Evolutionary conservation across 2,888 invertebrate species (phyloP).

Genomic region (Omphaloscelis lunosa): DNA sequence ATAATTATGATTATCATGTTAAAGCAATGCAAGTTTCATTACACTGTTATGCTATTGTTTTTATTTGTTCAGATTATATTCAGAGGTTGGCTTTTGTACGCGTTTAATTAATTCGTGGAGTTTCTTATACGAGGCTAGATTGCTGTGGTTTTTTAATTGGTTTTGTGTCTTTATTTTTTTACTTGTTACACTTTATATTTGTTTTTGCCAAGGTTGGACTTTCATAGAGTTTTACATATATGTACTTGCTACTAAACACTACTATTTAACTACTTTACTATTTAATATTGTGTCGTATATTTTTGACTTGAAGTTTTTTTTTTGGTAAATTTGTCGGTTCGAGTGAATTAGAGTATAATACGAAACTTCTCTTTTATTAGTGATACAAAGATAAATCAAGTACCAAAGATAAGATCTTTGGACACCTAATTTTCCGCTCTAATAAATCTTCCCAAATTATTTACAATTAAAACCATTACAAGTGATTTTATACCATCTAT

Average conservation of each 20-base stretch:
- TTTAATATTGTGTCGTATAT: neutral
- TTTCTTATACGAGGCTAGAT: conserved; percentile 1
- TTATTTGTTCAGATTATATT: conserved; percentile 12
- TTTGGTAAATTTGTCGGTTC: neutral
- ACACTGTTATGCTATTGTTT: conserved; percentile 12
- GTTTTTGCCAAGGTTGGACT: neutral
- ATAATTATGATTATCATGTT: conserved; percentile 69
- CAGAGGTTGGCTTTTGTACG: neutral
- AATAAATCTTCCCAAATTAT: conserved; percentile 17
- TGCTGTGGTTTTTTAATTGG: neutral
- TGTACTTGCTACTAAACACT: too few species aligned
- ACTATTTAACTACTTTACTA: neutral
- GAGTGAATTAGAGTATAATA: neutral
- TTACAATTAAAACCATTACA: conserved; percentile 37
- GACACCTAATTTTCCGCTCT: conserved; percentile 10
- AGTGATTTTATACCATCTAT: conserved; percentile 39
- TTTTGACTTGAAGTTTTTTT: neutral
- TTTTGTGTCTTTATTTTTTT: neutral
- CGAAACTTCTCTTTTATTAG: neutral
- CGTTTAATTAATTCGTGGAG: conserved; percentile 10
- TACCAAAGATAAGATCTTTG: conserved; percentile 1
- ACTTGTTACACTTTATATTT: neutral
- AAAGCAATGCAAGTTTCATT: conserved; percentile 37
- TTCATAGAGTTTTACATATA: neutral
- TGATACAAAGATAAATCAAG: neutral